Base-by-base conservation (phyloP, 1,140 invertebrate genomes). In the Zaprionus tsacasi region DNA sequence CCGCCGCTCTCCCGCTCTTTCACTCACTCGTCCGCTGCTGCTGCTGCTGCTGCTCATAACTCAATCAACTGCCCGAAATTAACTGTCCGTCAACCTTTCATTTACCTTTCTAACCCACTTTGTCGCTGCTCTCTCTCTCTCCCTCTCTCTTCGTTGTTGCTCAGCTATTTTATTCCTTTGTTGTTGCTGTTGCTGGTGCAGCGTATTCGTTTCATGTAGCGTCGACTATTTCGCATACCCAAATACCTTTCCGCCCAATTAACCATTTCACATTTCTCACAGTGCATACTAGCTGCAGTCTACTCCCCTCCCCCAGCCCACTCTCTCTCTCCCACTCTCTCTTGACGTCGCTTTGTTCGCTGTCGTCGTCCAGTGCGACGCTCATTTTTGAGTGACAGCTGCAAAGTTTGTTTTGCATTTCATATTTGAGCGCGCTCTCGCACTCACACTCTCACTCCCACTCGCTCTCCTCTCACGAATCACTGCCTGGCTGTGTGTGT, bases 321-420 rank as follows among this genome's bases (percentile, higher is more conserved):
- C 55, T 11, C 25, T 12, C n/a, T 4, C 45, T 6, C 11, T 12
- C 17, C 5, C 11, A 30, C 35, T 6, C 33, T 11, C 17, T 6
- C 11, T n/a, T 70, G 33, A 61, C 63, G 72, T 56, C 68, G 74
- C 61, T 72, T 72, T 76, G 74, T 74, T 66, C 58, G 50, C 63
- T 80, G 79, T 70, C 79, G 65, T 30, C 12, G 54, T 50, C 70
- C 67, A 78, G 40, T 82, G 76, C 82, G 76, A 82, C 83, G 72
- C 86, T 88, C 80, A 88, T 87, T 87, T 88, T 88, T 88, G 85
- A 88, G 85, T 89, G 85, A 88, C 85, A 89, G 85, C 85, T 88
- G 85, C 85, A 89, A 88, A 89, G 85, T 89, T 88, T 88, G 78
- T 88, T 88, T 88, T 88, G 85, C 85, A 88, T 88, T 89, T 88